These are phyloP conservation scores for Pogonus chalceus DNA, from an alignment of 1,140 invertebrate species.

Conservation along the genomic window DNA sequence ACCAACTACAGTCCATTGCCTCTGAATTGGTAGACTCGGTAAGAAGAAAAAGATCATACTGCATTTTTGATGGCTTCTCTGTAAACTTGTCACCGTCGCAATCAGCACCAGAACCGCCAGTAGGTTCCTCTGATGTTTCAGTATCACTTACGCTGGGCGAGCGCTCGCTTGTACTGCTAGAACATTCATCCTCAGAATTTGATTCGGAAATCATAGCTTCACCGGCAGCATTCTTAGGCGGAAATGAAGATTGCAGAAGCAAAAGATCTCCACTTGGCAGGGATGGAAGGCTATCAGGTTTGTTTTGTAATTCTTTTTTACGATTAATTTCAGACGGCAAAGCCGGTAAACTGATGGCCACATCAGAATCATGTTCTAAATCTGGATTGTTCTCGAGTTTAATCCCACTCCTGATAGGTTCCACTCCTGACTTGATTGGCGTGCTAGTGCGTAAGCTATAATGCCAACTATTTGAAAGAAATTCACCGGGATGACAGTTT, in stretches of 20 bases:
- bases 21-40: slow-evolving; percentile 5
- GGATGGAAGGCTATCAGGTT: slow-evolving; percentile 3
- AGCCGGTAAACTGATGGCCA: slow-evolving; percentile 25
- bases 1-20: slow-evolving; percentile 7
- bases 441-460: slow-evolving; percentile 10
- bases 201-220: slow-evolving; percentile 46
- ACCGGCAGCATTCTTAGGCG: slow-evolving; percentile 52
- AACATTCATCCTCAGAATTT: slow-evolving; percentile 42
- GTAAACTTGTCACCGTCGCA: background rate
- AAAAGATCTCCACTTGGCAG: slow-evolving; percentile 12
- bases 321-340: slow-evolving; percentile 31
- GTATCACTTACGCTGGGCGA: slow-evolving; percentile 9
- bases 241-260: slow-evolving; percentile 21
- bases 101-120: no score
- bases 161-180: slow-evolving; percentile 6
- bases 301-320: slow-evolving; percentile 13
- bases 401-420: slow-evolving; percentile 1
- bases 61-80: slow-evolving; percentile 7
- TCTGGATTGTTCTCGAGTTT: slow-evolving; percentile 22
- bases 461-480: slow-evolving; percentile 1
- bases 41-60: slow-evolving; percentile 2
- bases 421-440: slow-evolving; percentile 1
- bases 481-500: background rate
- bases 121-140: background rate
- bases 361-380: slow-evolving; percentile 24